phyloP scores from a whole-genome alignment of 2,888 invertebrate species.

The Ophion slaviceki region DNA sequence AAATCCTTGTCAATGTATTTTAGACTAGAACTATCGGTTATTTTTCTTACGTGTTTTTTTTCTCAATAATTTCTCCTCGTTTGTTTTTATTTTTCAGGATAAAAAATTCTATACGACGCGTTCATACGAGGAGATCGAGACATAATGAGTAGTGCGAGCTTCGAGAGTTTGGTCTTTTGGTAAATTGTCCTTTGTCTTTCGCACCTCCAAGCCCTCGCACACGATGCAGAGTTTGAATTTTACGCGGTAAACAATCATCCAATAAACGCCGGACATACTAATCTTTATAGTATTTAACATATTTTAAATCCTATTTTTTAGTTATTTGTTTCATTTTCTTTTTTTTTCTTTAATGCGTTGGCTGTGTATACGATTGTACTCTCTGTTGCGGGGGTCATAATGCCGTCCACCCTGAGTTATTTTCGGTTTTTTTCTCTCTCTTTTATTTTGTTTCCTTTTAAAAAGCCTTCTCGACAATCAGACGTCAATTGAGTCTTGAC shows the following conservation, averaged over 20 bases:
- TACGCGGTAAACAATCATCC: conserved; percentile 26
- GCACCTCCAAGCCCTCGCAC: conserved; percentile 7
- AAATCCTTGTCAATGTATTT: conserved; percentile 51
- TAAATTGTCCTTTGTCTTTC: conserved; percentile 28
- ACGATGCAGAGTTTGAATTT: conserved; percentile 25
- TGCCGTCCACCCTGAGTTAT: conserved; percentile 82
- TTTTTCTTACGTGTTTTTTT: conserved; percentile 41
- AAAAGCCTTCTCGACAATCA: conserved; percentile 44
- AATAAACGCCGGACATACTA: conserved; percentile 59
- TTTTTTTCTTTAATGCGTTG: conserved; percentile 78
- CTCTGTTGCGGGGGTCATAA: conserved; percentile 82
- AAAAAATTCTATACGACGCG: conserved; percentile 46
- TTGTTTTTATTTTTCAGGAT: conserved; percentile 22
- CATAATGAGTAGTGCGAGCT: conserved; percentile 28
- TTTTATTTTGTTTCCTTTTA: conserved; percentile 32
- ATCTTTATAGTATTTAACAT: conserved; percentile 60
- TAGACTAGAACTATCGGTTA: conserved; percentile 51
- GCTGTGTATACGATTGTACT: conserved; percentile 84
- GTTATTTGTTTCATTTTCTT: conserved; percentile 23
- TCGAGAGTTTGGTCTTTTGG: conserved; percentile 59
- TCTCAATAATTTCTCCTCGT: conserved; percentile 36
- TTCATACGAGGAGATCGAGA: conserved; percentile 26
- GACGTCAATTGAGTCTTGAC: conserved; percentile 30
- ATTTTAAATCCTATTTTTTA: conserved; percentile 51
- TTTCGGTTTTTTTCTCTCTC: conserved; percentile 57